phyloP scores from a whole-genome alignment of 2,113 vertebrate genomes.

The Uria lomvia region DNA sequence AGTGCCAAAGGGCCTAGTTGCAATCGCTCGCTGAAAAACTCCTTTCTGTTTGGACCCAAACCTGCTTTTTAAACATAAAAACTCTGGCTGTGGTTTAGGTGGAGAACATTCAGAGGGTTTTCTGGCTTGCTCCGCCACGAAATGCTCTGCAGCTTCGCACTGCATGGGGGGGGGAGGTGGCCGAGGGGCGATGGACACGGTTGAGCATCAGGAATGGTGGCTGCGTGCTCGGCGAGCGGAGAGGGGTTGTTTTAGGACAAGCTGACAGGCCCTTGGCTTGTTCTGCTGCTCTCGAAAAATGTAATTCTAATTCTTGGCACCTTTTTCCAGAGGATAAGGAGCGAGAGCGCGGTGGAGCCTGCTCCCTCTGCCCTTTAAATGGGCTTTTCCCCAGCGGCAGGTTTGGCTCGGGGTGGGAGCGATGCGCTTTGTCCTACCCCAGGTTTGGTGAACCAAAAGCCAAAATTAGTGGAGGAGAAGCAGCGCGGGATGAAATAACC shows the following conservation, averaged over 20 bases:
- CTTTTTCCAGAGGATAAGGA: constrained; percentile 15
- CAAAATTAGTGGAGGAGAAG: neutral
- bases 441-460: neutral
- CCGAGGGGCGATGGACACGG: neutral
- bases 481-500: rapidly evolving
- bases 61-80: constrained; percentile 31
- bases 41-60: constrained; percentile 30
- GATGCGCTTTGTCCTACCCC: neutral
- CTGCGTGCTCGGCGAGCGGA: neutral
- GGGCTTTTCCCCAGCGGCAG: neutral
- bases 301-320: constrained; percentile 47
- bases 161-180: neutral
- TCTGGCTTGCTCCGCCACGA: neutral
- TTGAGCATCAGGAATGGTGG: constrained; percentile 38
- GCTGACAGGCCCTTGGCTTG: constrained; percentile 59
- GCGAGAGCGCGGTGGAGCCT: neutral
- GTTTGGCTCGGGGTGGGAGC: neutral
- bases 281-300: constrained; percentile 48
- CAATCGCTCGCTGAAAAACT: neutral
- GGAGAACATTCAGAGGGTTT: neutral
- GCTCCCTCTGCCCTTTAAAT: constrained; percentile 22
- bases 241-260: constrained; percentile 63
- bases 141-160: neutral
- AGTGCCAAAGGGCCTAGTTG: constrained; percentile 32
- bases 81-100: neutral